A percentile compares a stretch with the other conserved stretches of the same genome.
These are phyloP conservation scores for Napeogenes inachia DNA, from an alignment of 2,888 invertebrate genomes.

Conservation along the genomic window DNA sequence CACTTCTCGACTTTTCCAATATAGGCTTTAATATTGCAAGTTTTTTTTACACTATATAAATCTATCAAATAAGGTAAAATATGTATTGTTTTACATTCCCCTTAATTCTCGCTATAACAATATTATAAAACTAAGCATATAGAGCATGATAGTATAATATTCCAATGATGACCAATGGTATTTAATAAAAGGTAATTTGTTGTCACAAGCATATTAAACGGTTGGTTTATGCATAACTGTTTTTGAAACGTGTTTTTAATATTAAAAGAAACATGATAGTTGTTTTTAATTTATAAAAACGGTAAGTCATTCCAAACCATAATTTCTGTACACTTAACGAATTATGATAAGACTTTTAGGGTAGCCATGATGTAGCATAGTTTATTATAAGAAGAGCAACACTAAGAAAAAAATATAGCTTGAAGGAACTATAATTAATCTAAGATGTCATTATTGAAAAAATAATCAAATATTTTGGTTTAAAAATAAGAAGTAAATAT, in stretches of 20 bases:
- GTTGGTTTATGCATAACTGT: constrained; percentile 1
- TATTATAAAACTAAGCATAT: neutral
- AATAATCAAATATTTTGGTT: too few relatives aligned
- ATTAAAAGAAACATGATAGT: neutral
- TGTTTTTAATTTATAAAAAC: constrained; percentile 25
- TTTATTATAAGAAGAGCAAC: neutral
- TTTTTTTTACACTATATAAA: too few relatives aligned
- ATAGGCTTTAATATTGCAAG: too few relatives aligned
- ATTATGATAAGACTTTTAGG: constrained; percentile 26
- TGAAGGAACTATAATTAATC: too few relatives aligned
- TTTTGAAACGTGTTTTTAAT: neutral
- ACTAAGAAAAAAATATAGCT: too few relatives aligned
- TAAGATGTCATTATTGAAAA: too few relatives aligned
- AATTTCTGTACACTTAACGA: constrained; percentile 38
- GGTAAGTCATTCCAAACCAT: constrained; percentile 37
- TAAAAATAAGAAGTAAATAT: too few relatives aligned
- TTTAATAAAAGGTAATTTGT: too few relatives aligned
- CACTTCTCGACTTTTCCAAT: neutral
- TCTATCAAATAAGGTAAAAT: too few relatives aligned
- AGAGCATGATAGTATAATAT: neutral
- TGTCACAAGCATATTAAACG: constrained; percentile 2
- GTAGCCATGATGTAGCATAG: constrained; percentile 14
- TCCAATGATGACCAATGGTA: neutral
- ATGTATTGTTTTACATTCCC: neutral
- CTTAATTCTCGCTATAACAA: neutral